Evolutionary conservation across 2,888 invertebrate genomes (phyloP), one percentile per base, ranked within the genome.

Genomic region (Lepidocyrtinus sp.): DNA sequence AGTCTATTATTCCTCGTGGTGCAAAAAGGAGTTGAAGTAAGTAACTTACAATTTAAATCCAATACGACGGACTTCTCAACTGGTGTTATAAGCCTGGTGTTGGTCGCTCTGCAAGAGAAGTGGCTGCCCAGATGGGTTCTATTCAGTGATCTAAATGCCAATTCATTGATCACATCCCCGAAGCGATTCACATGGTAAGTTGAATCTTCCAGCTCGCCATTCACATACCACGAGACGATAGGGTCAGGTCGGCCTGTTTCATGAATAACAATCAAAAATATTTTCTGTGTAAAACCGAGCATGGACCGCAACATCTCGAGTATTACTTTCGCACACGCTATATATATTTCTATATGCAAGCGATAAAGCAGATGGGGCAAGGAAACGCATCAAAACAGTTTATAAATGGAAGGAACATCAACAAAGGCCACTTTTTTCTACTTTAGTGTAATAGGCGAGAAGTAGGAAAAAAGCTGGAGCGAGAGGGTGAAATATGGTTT

Each of bases 231-330:
- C 36, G 83, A 83, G 55, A 86, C 85, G 63, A 82, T 72, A 46
- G 86, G 85, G 68, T 83, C 84, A 59, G 86, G 86, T 76, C 88
- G 87, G 26, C 89, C 88, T 88, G n/a, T n/a, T n/a, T n/a, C n/a
- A 86, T 27, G 84, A 84, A 77, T 67, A 75, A 63, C 72, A 70
- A 80, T 70, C 68, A 83, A 79, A n/a, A n/a, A 82, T 68, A 76
- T 65, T 72, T 75, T 75, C 62, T 70, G 72, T 77, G 62, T 36
- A 72, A 77, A 65, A 45, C 59, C 67, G 36, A 36, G 36, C 36
- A 71, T 65, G 68, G 46, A 68, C 19, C 62, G n/a, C 63, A 68
- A n/a, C n/a, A n/a, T n/a, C n/a, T n/a, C n/a, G n/a, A n/a, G n/a
- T 50, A 46, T 36, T 45, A 75, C 21, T 36, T 17, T 65, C 12